Evolutionary conservation across 2,797 vertebrate genomes (phyloP).

Genomic region (Miichthys miiuy): DNA sequence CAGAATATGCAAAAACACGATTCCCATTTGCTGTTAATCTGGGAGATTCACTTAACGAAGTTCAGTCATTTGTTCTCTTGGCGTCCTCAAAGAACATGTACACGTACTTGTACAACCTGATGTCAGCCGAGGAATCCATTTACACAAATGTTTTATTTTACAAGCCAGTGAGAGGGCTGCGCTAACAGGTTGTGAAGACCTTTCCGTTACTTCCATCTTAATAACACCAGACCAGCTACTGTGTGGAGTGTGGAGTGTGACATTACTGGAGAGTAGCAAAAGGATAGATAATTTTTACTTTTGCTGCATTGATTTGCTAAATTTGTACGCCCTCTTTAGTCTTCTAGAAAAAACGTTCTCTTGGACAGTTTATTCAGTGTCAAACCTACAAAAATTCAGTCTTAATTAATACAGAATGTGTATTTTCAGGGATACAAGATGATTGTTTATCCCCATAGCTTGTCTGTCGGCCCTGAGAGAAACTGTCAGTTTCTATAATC

Average conservation of each 20-base stretch:
- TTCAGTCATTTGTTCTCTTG: conserved; percentile 11
- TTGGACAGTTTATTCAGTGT: neutral
- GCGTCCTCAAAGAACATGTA: conserved; percentile 2
- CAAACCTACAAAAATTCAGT: neutral
- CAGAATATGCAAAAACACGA: conserved; percentile 3
- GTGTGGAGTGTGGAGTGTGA: neutral
- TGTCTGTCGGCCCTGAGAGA: neutral
- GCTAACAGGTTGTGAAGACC: neutral
- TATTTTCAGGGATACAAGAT: neutral
- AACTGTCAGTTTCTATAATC: conserved; percentile 4
- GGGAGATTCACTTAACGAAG: conserved; percentile 6
- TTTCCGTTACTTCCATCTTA: neutral
- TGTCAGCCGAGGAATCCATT: conserved; percentile 20
- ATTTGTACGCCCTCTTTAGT: neutral
- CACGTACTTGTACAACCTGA: conserved; percentile 21
- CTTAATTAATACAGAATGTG: neutral
- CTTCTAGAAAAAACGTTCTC: neutral
- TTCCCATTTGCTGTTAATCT: conserved; percentile 12
- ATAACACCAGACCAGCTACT: neutral
- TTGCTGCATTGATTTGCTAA: neutral
- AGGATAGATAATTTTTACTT: neutral
- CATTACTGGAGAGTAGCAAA: neutral
- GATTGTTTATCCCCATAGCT: neutral
- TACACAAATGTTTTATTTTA: conserved; percentile 12
- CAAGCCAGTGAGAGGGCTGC: neutral